Evolutionary conservation across 2,888 invertebrate genomes (phyloP), one percentile per base, ranked within the genome.

Genomic region (Idaea biselata): DNA sequence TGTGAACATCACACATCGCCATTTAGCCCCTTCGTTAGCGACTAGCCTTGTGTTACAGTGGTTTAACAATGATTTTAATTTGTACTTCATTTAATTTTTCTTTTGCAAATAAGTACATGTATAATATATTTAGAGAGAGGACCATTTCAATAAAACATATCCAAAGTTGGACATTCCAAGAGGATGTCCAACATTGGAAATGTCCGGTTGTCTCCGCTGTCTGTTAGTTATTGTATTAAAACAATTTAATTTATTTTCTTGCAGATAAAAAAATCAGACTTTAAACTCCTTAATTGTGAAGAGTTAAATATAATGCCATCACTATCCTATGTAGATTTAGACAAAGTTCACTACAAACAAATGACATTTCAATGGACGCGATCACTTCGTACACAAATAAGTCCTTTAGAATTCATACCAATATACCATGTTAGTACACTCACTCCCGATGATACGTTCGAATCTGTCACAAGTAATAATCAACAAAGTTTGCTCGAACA

Each of bases 191-290:
- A n/a, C n/a, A n/a, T n/a, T n/a, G n/a, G n/a, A n/a, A n/a, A n/a
- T n/a, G n/a, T n/a, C n/a, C n/a, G n/a, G n/a, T n/a, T n/a, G n/a
- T n/a, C n/a, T n/a, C n/a, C n/a, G n/a, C n/a, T n/a, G n/a, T n/a
- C n/a, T n/a, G n/a, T n/a, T n/a, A n/a, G n/a, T n/a, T n/a, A n/a
- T n/a, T n/a, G n/a, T n/a, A n/a, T n/a, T 17, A 56, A 11, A 56
- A 18, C 16, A 56, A 53, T 53, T 8, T 61, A 7, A 62, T 58
- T 58, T 44, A 64, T 65, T 64, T 63, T 60, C 60, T 83, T 81
- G 57, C 80, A 91, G 91, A 82, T 91, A n/a, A 87, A 76, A 61
- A 71, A 73, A 67, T 62, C 67, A 8, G 73, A 81, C 63, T 70
- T 91, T 16, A 67, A 80, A 65, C 67, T 76, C 55, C 67, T 91